phyloP scores from a whole-genome alignment of 2,888 invertebrate genomes.

The Andrena flavipes region DNA sequence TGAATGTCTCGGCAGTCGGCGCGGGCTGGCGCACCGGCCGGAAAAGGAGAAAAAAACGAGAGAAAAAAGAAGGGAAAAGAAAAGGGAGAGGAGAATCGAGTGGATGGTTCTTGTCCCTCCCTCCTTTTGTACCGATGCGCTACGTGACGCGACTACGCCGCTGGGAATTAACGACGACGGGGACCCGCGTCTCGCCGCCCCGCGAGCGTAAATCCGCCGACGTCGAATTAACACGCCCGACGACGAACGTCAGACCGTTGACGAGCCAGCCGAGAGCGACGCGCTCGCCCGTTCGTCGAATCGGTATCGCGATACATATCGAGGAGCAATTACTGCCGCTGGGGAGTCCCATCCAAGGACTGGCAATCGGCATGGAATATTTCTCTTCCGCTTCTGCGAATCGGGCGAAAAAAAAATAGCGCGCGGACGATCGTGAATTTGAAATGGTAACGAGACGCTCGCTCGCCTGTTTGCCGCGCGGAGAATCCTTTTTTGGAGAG shows the following conservation, averaged over 20 bases:
- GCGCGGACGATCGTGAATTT: constrained; percentile 7
- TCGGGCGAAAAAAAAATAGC: constrained; percentile 4
- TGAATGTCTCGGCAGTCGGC: constrained; percentile 70
- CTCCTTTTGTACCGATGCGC: constrained; percentile 51
- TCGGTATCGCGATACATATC: constrained; percentile 28
- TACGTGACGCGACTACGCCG: constrained; percentile 67
- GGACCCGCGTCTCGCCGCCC: constrained; percentile 6
- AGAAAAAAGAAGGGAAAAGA: constrained; percentile 26
- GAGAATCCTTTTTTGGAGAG: too few species aligned
- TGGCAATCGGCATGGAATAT: not conserved
- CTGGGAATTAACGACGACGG: constrained; percentile 51
- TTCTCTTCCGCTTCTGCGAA: constrained; percentile 29
- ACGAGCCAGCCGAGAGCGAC: not conserved
- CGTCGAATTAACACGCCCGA: constrained; percentile 47
- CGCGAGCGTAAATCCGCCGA: constrained; percentile 52
- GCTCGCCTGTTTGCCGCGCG: not conserved
- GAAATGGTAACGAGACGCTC: constrained; percentile 9
- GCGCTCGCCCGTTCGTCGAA: constrained; percentile 11
- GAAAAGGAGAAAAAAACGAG: constrained; percentile 62
- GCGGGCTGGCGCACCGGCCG: constrained; percentile 61
- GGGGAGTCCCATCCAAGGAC: not conserved
- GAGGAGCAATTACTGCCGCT: constrained; percentile 25
- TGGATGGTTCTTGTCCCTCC: constrained; percentile 38
- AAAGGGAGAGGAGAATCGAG: constrained; percentile 54
- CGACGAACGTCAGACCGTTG: not conserved